Base-by-base conservation (phyloP, 2,113 vertebrate genomes). In the Antigone vipio region DNA sequence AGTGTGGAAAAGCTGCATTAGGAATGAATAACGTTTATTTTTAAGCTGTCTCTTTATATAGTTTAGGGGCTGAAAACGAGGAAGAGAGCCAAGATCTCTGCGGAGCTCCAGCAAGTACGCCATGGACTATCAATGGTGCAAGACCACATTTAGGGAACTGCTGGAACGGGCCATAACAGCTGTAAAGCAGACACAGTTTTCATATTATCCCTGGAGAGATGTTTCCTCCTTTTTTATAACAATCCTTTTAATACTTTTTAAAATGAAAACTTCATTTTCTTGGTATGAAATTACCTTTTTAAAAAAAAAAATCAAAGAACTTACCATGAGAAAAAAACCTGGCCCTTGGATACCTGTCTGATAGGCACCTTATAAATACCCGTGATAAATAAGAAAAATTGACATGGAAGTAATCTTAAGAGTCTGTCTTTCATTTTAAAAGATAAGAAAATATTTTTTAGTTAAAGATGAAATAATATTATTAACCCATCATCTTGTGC, bases 181-280 rank as follows among this genome's bases (percentile, higher is more conserved):
- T 88, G 59, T 82, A 92, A 88, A 91, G 63, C 77, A 92, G 82
- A 83, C 58, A 64, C 5, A 38, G 59, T 88, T 93, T 88, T 92
- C 44, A 40, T 50, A 44, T 68, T 83, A 64, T 60, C 79, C 76
- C 67, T 80, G 45, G 71, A 93, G 68, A 90, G 42, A 60, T 73
- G 42, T 93, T 96, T 83, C 67, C 53, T 88, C 27, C 9, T 63
- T 80, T 76, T 71, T 77, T 55, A 52, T 50, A 95, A 47, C 78
- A 86, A 49, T 84, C 47, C 55, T 80, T 74, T 59, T 55, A 86
- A 86, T 94, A 84, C 59, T 21, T 82, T 91, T 93, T 52, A 64
- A 93, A 88, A 95, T 63, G 29, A 96, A 94, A 94, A 19, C 79
- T 89, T 92, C 14, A 34, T 86, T 94, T 94, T 27, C 72, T 84